Conservation (phyloP, 2,797 vertebrate genomes). For the Perodicticus potto region DNA sequence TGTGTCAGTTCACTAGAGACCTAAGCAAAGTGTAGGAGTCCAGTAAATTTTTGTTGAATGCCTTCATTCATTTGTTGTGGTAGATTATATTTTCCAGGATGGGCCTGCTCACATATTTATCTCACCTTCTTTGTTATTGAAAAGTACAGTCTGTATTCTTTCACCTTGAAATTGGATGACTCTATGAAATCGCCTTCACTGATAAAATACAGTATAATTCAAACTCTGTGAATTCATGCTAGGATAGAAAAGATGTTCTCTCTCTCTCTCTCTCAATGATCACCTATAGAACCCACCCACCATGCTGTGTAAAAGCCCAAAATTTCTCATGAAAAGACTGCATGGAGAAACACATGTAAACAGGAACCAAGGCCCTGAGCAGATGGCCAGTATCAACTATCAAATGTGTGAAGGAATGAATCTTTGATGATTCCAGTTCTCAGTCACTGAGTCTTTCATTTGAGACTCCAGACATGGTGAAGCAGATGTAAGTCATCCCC, state of each 20-base stretch:
- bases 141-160: not conserved
- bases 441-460: not conserved
- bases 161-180: not conserved
- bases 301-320: slow-evolving; percentile 5
- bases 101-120: not conserved
- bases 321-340: not conserved
- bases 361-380: not conserved
- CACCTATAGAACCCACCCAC: not conserved
- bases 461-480: not conserved
- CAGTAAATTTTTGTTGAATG: slow-evolving; percentile 25
- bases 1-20: not conserved
- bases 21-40: not conserved
- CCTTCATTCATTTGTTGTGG: slow-evolving; percentile 25
- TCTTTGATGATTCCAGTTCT: not conserved
- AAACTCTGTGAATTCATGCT: slow-evolving; percentile 23
- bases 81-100: not conserved
- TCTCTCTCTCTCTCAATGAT: not conserved
- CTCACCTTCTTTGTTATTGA: not conserved
- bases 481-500: not conserved
- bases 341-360: not conserved
- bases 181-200: not conserved
- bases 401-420: not conserved
- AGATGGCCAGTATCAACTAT: not conserved
- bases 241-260: not conserved
- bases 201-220: not conserved